Evolutionary conservation across 1,140 invertebrate genomes (phyloP), one percentile per base, ranked within the genome.

Genomic region (Leptonema lineaticorne): DNA sequence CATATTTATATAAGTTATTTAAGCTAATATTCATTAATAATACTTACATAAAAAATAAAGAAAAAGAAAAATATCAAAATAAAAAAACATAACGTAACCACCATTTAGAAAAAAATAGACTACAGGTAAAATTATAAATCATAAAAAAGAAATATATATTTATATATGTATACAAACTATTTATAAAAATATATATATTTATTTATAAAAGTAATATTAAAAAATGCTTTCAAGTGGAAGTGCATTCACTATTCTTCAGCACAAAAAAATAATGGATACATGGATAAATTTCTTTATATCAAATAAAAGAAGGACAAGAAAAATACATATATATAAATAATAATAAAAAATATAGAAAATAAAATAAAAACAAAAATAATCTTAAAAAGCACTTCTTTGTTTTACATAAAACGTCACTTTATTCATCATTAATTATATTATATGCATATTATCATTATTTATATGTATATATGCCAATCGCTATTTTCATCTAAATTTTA

Each of bases 171-270:
- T n/a, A 57, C 18, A 41, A 41, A 41, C 16, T 41, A 16, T 41
- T 14, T 41, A 41, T 14, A 16, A 41, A 41, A 41, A 41, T 41
- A 16, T 9, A 41, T 41, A 41, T 41, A 41, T n/a, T n/a, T n/a
- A n/a, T 48, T 48, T 6, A 48, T 28, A 30, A n/a, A 33, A 59
- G 53, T 28, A 9, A 8, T 68, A 68, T 68, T 58, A 68, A 28
- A 62, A 68, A 68, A 68, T 60, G 57, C 57, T 68, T 62, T 62
- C 57, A 29, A 46, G 59, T 75, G 80, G 81, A 82, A 82, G 81
- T 82, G 81, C 81, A 77, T 82, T 82, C 81, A 82, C 81, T 82
- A 82, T 82, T 82, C 78, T 82, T 82, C 80, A 81, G 81, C 81
- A 82, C 81, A 81, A 69, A 70, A 60, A 65, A 57, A 65, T 3